Base-by-base conservation (phyloP, 2,797 vertebrate species). In the Alectoris magna region DNA sequence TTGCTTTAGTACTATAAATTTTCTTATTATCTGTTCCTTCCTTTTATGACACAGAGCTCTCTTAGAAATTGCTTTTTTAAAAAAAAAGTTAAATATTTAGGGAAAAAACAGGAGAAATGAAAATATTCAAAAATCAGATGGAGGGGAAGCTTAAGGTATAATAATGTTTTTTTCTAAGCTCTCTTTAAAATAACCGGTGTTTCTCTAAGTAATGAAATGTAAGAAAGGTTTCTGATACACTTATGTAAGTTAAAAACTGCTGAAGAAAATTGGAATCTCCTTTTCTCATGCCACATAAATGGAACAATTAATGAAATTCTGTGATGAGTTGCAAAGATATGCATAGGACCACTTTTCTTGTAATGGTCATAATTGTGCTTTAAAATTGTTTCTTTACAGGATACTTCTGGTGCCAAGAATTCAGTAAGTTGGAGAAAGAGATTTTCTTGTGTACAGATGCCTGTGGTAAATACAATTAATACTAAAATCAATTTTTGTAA, bases 141-240 rank as follows among this genome's bases (percentile, higher is more conserved):
- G 34, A 3, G 4, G 11, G 4, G 22, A 43, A 43, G 34, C 34
- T 34, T 34, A 34, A 34, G 34, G 34, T 72, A 46, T 62, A 70
- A 53, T 9, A 24, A 9, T 2, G 43, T 51, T 63, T 1, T 1
- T 59, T 2, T n/a, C 14, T 12, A 51, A 51, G 5, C 22, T 7
- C 43, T 56, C 3, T 22, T 43, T 4, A 7, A 80, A 74, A 44
- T 73, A 18, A n/a, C 4, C 44, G 3, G 0, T 34, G 24, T 48
- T 63, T 69, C 87, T 71, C 38, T 80, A 39, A 48, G 9, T 17
- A 89, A 38, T 14, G 3, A 64, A 70, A 63, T 7, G 12, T 2
- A 10, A 76, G 48, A 46, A 43, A 34, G 1, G 4, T 1, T 0
- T n/a, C 51, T 5, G 21, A 49, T 27, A 18, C 4, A 24, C 3